phyloP scores from a whole-genome alignment of 2,888 invertebrate genomes.

The Cinara cedri region DNA sequence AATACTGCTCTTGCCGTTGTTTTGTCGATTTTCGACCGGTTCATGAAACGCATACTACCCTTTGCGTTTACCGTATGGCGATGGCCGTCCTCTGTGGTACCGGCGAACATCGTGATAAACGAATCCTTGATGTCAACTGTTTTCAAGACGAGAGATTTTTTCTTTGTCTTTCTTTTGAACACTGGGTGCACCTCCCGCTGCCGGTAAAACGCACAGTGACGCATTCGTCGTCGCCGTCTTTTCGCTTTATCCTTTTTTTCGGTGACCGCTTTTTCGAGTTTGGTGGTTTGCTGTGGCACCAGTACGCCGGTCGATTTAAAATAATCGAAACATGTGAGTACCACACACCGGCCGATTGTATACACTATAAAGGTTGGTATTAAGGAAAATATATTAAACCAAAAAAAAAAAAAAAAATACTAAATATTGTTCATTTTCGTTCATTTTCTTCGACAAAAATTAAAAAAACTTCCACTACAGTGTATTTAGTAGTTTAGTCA shows the following conservation, averaged over 20 bases:
- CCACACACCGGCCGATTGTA: constrained; percentile 69
- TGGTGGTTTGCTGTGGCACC: constrained; percentile 61
- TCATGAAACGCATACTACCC: neutral
- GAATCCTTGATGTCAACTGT: constrained; percentile 38
- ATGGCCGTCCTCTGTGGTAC: neutral
- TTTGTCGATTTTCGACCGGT: neutral
- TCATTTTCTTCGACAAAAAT: no score
- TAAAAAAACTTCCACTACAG: no score
- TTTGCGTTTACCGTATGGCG: neutral
- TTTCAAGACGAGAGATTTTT: constrained; percentile 18
- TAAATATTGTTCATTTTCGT: no score
- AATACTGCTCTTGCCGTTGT: neutral
- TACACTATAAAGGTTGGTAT: constrained; percentile 58
- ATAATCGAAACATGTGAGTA: constrained; percentile 79
- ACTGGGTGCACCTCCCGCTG: neutral
- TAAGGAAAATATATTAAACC: no score
- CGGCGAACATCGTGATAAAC: neutral
- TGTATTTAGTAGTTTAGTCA: no score
- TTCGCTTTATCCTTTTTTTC: neutral
- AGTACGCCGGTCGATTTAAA: constrained; percentile 76
- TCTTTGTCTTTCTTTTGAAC: constrained; percentile 26
- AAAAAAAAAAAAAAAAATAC: no score
- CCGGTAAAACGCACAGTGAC: neutral
- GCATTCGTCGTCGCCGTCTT: constrained; percentile 26
- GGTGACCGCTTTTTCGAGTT: neutral